Percentiles rank a stretch among this genome's conserved stretches.
Evolutionary conservation across 2,113 vertebrate species (phyloP).

Genomic region (Catharus bicknelli): DNA sequence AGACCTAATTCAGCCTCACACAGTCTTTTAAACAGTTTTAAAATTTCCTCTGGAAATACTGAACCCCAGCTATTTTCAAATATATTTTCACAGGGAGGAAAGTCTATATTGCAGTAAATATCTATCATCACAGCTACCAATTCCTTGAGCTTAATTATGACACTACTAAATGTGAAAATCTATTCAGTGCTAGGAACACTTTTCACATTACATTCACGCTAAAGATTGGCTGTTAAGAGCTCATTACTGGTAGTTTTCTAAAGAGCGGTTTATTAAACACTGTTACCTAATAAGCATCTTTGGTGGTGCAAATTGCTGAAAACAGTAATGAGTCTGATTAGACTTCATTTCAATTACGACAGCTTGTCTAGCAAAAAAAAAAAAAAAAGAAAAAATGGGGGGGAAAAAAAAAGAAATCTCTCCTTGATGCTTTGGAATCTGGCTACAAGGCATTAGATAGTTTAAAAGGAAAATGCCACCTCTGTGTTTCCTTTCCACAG

Average conservation of each 20-base stretch:
- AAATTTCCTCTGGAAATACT: constrained; percentile 54
- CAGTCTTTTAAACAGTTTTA: constrained; percentile 33
- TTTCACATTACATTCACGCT: constrained; percentile 92
- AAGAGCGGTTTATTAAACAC: constrained; percentile 99
- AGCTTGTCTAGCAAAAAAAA: constrained; percentile 82
- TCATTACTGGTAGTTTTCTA: constrained; percentile 99
- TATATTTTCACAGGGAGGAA: constrained; percentile 22
- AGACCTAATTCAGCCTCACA: background rate
- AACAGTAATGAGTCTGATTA: constrained; percentile 99
- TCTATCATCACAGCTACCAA: constrained; percentile 79
- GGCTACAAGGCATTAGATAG: constrained; percentile 68
- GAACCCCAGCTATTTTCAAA: constrained; percentile 53
- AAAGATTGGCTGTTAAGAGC: constrained; percentile 98
- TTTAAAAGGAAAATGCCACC: constrained; percentile 82
- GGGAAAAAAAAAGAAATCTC: constrained; percentile 22
- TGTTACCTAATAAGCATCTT: constrained; percentile 99
- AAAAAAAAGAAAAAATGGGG: constrained; percentile 37
- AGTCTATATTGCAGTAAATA: constrained; percentile 74
- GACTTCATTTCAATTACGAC: constrained; percentile 98
- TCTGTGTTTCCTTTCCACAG: constrained; percentile 89
- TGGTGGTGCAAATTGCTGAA: constrained; percentile 98
- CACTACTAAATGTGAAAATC: constrained; percentile 94
- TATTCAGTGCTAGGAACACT: constrained; percentile 88
- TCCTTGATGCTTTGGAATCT: constrained; percentile 83
- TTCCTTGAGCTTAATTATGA: constrained; percentile 95